Evolutionary conservation across 2,113 vertebrate genomes (phyloP).

Genomic region (Vidua macroura): DNA sequence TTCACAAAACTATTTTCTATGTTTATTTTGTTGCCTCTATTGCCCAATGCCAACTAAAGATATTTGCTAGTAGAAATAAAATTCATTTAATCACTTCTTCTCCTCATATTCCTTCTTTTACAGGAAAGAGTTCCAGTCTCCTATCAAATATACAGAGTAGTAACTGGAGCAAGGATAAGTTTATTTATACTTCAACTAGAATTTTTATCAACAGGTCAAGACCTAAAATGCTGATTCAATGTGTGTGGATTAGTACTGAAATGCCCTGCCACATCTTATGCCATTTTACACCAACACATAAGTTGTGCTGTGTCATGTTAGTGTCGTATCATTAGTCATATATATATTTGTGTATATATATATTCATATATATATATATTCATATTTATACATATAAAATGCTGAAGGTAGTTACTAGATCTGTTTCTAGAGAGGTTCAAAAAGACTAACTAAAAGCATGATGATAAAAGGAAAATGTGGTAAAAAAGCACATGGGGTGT

Average conservation of each 20-base stretch:
- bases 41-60: neutral
- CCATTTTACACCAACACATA: neutral
- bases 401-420: neutral
- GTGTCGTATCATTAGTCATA: neutral
- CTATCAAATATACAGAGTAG: conserved; percentile 16
- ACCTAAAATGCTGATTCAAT: conserved; percentile 17
- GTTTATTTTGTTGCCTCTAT: neutral
- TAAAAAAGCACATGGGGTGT: neutral
- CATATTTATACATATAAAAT: neutral
- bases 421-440: neutral
- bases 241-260: neutral
- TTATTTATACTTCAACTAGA: conserved; percentile 27
- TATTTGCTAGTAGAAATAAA: neutral
- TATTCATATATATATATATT: neutral
- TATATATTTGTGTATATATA: neutral
- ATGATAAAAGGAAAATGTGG: neutral
- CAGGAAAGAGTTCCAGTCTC: conserved; percentile 2
- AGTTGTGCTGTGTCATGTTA: neutral
- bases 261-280: neutral
- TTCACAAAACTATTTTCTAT: neutral
- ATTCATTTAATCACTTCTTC: conserved; percentile 32
- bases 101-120: conserved; percentile 10
- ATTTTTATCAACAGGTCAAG: conserved; percentile 5
- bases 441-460: neutral
- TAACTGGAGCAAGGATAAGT: conserved; percentile 41